Evolutionary conservation across 1,140 invertebrate species (phyloP), one percentile per base, ranked within the genome.

Genomic region (Oryctes rhinoceros): DNA sequence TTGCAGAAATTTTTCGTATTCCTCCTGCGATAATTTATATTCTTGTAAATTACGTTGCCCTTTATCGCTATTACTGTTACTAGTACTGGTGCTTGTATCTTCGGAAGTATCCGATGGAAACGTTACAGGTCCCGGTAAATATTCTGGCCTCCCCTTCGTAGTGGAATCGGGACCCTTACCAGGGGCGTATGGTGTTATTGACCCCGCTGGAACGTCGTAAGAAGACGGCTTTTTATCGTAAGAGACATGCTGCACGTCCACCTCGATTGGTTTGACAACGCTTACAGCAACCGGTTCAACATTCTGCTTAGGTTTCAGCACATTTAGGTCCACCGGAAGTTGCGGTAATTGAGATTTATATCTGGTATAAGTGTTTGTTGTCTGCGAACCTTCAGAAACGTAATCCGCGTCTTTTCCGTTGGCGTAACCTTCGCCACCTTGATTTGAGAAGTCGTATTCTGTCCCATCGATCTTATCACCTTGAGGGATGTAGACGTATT

Each of bases 1-100:
- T 53, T 78, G 49, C 11, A 78, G n/a, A 59, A 78, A 78, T 9
- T 59, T 78, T 6, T 78, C n/a, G 62, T 78, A 78, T 11, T 78
- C 77, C n/a, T 53, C 20, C 53, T 78, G 39, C 15, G 77, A 39
- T 53, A 78, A 24, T 7, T 59, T 59, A 13, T n/a, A 2, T 15
- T 18, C 1, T 3, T 9, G 75, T 5, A 30, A 30, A 5, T 24
- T 35, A 1, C 37, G 24, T 71, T 76, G 37, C 0, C 47, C 15
- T 47, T 47, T 13, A 35, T 37, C 9, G 10, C n/a, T 11, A 47
- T 76, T 44, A 44, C 39, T 67, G 11, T 59, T 59, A n/a, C 6
- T 18, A 59, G 3, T 6, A 59, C 18, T 5, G 39, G 5, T 18
- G n/a, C 9, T 53, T 18, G 15, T 59, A 59, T 59, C 53, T n/a